A percentile compares a stretch with the other conserved stretches of the same genome.
phyloP scores from a whole-genome alignment of 2,888 invertebrate genomes.

The Sphinx pinastri region DNA sequence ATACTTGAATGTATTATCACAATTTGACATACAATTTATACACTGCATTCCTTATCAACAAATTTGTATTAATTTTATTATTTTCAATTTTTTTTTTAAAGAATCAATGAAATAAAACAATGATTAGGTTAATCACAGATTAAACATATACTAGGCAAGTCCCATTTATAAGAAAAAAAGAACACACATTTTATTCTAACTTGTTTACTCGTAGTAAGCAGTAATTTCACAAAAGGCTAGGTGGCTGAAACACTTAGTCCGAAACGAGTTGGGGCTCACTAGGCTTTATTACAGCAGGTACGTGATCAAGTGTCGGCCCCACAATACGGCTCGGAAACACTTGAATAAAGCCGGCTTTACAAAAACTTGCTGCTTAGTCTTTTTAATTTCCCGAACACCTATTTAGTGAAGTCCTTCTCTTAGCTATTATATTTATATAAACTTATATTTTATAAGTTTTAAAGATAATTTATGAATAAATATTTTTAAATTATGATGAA shows the following conservation, averaged over 20 bases:
- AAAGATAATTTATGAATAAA: no score
- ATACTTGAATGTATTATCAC: no score
- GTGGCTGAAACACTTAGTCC: constrained; percentile 12
- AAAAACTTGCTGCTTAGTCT: not conserved
- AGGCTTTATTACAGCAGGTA: constrained; percentile 20
- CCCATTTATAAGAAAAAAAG: not conserved
- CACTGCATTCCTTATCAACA: no score
- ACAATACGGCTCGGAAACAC: not conserved
- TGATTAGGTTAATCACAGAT: no score
- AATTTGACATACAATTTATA: no score
- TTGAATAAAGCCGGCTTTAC: not conserved
- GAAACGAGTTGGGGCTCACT: not conserved
- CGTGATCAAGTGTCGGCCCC: constrained; percentile 20
- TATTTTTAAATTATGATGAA: no score
- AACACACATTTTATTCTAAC: not conserved
- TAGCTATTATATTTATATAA: no score
- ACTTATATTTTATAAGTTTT: no score
- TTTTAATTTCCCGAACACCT: not conserved
- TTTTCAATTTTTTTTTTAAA: no score
- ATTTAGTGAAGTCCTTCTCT: not conserved
- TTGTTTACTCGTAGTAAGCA: not conserved
- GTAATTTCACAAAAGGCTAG: not conserved
- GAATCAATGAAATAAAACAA: no score
- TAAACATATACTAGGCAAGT: no score
- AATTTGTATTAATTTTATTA: no score